Conservation (phyloP, 2,888 invertebrate species). For the Drosophila aldrichi region DNA sequence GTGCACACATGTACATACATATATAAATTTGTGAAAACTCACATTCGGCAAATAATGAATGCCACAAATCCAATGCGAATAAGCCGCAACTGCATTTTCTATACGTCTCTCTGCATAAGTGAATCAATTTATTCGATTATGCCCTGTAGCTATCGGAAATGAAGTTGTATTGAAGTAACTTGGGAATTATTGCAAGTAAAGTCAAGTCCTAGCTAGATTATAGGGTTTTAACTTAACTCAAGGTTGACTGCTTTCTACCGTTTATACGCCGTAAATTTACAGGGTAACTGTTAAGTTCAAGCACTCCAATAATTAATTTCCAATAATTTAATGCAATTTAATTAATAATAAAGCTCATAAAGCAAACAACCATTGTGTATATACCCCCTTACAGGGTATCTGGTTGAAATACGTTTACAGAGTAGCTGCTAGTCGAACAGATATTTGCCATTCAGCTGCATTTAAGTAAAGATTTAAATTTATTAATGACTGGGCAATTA, state of each 20-base stretch:
- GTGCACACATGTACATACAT: not conserved
- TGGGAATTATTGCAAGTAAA: too few relatives aligned
- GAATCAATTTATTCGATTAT: constrained; percentile 58
- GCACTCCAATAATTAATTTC: too few relatives aligned
- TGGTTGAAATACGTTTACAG: not conserved
- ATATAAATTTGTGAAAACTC: constrained; percentile 1
- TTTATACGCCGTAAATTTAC: not conserved
- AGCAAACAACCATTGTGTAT: not conserved
- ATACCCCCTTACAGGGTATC: not conserved
- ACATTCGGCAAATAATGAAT: constrained; percentile 38
- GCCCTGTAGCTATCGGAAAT: not conserved
- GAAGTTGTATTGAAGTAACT: too few relatives aligned
- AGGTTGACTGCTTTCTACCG: too few relatives aligned
- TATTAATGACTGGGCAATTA: too few relatives aligned
- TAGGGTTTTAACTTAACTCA: too few relatives aligned
- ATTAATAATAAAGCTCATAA: not conserved
- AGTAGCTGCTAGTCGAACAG: not conserved
- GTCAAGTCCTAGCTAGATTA: not conserved
- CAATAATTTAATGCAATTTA: not conserved
- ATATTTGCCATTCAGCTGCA: too few relatives aligned
- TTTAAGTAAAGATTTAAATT: too few relatives aligned
- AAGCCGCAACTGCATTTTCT: constrained; percentile 54
- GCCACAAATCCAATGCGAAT: constrained; percentile 39
- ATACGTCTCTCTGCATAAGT: constrained; percentile 46
- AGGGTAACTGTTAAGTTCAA: not conserved